A percentile compares a stretch with the other conserved stretches of the same genome.
These are phyloP conservation scores for Agapornis roseicollis DNA, from an alignment of 2,113 vertebrate species.

Conservation along the genomic window DNA sequence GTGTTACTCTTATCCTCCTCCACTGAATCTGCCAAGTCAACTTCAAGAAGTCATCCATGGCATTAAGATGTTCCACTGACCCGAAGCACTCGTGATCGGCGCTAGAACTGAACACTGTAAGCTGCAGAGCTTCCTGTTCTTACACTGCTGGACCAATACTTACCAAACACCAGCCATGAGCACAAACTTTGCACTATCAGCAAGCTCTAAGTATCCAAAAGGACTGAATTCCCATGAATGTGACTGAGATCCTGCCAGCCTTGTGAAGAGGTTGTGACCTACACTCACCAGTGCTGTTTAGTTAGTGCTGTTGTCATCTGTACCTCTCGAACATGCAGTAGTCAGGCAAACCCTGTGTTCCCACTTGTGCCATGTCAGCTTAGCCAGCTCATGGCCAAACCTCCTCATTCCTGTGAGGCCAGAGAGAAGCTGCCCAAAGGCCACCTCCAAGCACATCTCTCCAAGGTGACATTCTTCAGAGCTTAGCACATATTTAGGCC, in stretches of 20 bases:
- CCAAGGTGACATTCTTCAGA: neutral
- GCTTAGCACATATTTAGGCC: neutral
- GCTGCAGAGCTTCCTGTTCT: neutral
- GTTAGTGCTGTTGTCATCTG: rapidly evolving
- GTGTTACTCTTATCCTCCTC: neutral
- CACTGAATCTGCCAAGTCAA: neutral
- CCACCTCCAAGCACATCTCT: neutral
- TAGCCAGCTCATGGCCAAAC: neutral
- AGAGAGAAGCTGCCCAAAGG: neutral
- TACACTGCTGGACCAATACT: neutral
- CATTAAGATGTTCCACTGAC: neutral
- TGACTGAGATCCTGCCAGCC: neutral
- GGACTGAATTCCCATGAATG: neutral
- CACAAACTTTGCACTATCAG: rapidly evolving
- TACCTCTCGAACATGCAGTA: too few species aligned
- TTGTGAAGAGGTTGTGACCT: neutral
- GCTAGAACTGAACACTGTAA: neutral
- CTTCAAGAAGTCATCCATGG: neutral
- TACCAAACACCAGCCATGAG: neutral
- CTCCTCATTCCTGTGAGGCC: neutral
- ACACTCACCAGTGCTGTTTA: rapidly evolving
- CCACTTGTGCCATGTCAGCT: too few species aligned
- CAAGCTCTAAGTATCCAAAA: neutral
- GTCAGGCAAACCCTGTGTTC: neutral
- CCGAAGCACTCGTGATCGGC: neutral